Percentiles rank a stretch among this genome's conserved stretches.
Evolutionary conservation across 2,888 invertebrate genomes (phyloP).

Genomic region (Callimorpha dominula): DNA sequence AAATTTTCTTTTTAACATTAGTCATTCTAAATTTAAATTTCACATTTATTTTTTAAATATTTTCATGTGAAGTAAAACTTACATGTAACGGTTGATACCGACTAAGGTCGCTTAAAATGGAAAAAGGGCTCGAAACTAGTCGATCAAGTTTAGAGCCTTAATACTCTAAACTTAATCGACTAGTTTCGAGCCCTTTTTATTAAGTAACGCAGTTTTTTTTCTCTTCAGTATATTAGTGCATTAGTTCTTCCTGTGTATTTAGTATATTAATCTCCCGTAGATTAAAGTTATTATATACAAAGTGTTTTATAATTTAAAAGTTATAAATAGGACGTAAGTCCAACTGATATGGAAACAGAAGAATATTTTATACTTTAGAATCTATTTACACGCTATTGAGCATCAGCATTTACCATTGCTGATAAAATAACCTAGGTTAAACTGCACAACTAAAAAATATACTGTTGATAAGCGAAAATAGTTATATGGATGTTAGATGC

Average conservation of each 20-base stretch:
- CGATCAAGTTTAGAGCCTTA: too few species aligned
- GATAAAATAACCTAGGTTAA: background rate
- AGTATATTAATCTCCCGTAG: too few species aligned
- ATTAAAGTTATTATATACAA: background rate
- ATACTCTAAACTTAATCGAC: too few species aligned
- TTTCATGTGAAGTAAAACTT: too few species aligned
- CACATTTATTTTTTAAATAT: too few species aligned
- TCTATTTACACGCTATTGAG: conserved; percentile 1
- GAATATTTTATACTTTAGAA: background rate
- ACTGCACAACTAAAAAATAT: background rate
- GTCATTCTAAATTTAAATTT: too few species aligned
- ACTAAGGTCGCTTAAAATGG: too few species aligned
- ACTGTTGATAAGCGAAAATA: background rate
- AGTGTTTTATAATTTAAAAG: background rate
- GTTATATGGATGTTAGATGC: background rate
- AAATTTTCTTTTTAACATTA: too few species aligned
- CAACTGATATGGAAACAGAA: background rate
- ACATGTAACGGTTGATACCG: too few species aligned
- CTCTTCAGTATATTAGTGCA: background rate
- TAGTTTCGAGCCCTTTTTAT: too few species aligned
- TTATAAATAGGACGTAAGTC: background rate
- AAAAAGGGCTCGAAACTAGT: too few species aligned
- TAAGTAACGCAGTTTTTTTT: too few species aligned
- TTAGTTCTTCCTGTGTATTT: background rate
- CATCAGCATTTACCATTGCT: background rate